Conservation (phyloP, 2,888 invertebrate genomes). For the Phoronis australis region DNA sequence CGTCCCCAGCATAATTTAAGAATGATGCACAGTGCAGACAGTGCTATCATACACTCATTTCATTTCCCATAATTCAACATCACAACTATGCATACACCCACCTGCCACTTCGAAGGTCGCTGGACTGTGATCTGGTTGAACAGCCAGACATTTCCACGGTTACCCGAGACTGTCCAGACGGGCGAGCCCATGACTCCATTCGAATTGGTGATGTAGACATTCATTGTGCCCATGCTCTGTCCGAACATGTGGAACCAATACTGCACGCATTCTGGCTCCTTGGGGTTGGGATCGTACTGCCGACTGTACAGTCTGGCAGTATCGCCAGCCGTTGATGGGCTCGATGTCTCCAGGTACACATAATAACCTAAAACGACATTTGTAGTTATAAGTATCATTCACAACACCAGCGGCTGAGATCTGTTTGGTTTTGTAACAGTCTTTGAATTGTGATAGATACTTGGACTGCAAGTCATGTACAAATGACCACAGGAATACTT, state of each 20-base stretch:
- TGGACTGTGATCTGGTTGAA: conserved; percentile 20
- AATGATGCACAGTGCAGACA: too few relatives aligned
- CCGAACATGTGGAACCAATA: conserved; percentile 33
- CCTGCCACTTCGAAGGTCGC: too few relatives aligned
- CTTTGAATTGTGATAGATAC: too few relatives aligned
- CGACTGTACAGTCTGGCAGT: conserved; percentile 23
- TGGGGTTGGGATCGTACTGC: conserved; percentile 16
- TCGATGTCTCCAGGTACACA: conserved; percentile 35
- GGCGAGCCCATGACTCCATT: conserved; percentile 1
- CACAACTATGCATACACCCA: too few relatives aligned
- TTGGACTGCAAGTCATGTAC: too few relatives aligned
- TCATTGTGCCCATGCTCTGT: conserved; percentile 22
- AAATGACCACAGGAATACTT: too few relatives aligned
- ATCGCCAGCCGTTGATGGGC: conserved; percentile 21
- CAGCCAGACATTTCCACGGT: conserved; percentile 32
- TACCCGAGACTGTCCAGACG: conserved; percentile 25
- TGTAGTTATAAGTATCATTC: too few relatives aligned
- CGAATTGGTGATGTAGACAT: conserved; percentile 7
- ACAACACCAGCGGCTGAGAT: too few relatives aligned
- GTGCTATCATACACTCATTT: too few relatives aligned
- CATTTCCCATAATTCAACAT: too few relatives aligned
- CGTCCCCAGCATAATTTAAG: too few relatives aligned
- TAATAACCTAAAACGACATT: conserved; percentile 33
- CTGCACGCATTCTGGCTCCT: neutral
- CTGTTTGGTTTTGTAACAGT: too few relatives aligned